Conservation (phyloP, 2,113 vertebrate genomes). For the Strix uralensis region DNA sequence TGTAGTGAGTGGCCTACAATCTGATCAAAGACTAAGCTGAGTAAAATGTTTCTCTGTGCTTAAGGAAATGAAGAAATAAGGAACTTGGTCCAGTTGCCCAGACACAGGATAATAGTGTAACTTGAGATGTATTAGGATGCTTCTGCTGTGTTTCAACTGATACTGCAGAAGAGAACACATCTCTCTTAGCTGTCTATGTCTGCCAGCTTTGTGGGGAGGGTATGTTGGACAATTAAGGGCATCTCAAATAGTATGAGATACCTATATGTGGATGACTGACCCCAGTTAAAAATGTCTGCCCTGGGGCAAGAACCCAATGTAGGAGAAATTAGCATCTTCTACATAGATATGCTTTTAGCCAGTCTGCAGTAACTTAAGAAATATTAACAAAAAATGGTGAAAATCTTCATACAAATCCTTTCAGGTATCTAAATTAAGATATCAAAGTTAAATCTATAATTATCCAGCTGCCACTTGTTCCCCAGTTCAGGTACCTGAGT, state of each 20-base stretch:
- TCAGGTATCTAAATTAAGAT: neutral
- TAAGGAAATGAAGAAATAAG: neutral
- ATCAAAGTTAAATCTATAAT: neutral
- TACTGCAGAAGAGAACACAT: neutral
- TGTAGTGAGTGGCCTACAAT: neutral
- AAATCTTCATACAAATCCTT: neutral
- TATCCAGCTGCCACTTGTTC: neutral
- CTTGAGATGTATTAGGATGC: neutral
- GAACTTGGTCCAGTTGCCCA: neutral
- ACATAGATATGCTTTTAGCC: fast-evolving
- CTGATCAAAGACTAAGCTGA: neutral
- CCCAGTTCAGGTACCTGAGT: neutral
- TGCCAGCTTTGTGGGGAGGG: neutral
- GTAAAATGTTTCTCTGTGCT: fast-evolving
- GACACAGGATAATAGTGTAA: neutral
- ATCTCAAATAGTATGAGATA: neutral
- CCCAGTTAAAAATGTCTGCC: neutral
- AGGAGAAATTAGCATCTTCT: neutral
- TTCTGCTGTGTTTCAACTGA: neutral
- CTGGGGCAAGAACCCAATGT: neutral
- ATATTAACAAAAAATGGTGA: neutral
- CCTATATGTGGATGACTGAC: neutral
- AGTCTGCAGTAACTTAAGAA: neutral
- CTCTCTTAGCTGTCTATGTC: neutral
- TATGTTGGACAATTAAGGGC: neutral